These are phyloP conservation scores for Agraylea sexmaculata DNA, from an alignment of 1,140 invertebrate genomes.

Conservation along the genomic window DNA sequence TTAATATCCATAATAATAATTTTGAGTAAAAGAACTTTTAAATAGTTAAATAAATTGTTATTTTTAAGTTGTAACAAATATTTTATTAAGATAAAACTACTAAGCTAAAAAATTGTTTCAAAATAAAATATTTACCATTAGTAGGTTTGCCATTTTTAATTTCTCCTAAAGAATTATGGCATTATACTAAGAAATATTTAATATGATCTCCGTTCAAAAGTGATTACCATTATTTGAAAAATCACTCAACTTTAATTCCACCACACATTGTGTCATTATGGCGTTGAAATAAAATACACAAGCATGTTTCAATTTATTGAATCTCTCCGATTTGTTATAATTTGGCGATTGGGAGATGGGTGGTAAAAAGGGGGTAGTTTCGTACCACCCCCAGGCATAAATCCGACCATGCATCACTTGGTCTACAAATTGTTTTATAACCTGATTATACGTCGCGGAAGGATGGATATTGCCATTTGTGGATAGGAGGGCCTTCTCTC, in stretches of 20 bases:
- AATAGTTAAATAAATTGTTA: not conserved
- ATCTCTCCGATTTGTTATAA: slow-evolving; percentile 21
- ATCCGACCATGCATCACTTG: slow-evolving; percentile 18
- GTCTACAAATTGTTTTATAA: slow-evolving; percentile 22
- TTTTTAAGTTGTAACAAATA: slow-evolving; percentile 1
- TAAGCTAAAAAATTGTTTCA: too few relatives aligned
- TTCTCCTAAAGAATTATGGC: not conserved
- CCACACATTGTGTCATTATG: not conserved
- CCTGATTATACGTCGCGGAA: slow-evolving; percentile 20
- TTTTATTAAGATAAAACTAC: too few relatives aligned
- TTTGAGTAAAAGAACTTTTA: not conserved
- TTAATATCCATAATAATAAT: not conserved
- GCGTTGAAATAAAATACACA: slow-evolving; percentile 9
- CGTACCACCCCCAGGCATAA: slow-evolving; percentile 8
- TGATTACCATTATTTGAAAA: too few relatives aligned
- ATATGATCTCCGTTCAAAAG: too few relatives aligned
- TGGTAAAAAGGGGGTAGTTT: slow-evolving; percentile 1
- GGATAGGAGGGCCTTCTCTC: too few relatives aligned
- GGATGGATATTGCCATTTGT: slow-evolving; percentile 13
- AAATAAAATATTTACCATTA: too few relatives aligned
- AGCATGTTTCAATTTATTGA: too few relatives aligned
- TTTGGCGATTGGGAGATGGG: slow-evolving; percentile 11
- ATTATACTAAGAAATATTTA: slow-evolving; percentile 6
- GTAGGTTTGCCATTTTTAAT: not conserved
- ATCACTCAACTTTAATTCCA: not conserved